Percentiles rank a stretch among this genome's conserved stretches.
Conservation (phyloP, 2,113 vertebrate genomes). For the Syngnathus typhle region DNA sequence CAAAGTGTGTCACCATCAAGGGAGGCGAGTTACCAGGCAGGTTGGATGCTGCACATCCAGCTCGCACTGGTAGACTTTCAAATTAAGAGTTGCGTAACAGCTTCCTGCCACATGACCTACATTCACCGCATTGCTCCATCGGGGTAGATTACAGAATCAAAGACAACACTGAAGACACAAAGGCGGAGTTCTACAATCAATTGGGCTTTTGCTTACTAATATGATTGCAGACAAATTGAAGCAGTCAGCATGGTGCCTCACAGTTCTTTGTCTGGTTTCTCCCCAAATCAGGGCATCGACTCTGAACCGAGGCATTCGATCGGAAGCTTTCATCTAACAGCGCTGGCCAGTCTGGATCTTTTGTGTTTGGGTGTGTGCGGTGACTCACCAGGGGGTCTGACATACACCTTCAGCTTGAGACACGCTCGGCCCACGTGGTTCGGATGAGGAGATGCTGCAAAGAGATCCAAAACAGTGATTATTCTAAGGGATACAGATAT, state of each 20-base stretch:
- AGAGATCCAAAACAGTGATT: constrained; percentile 41
- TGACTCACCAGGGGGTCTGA: constrained; percentile 80
- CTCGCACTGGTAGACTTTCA: constrained; percentile 38
- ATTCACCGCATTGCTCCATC: not conserved
- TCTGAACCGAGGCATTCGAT: constrained; percentile 42
- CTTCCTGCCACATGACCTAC: constrained; percentile 18
- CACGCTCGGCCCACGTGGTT: constrained; percentile 82
- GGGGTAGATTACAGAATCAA: constrained; percentile 8
- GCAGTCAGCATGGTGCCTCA: no score
- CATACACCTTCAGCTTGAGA: constrained; percentile 90
- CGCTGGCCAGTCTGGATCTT: constrained; percentile 61
- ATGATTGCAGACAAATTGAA: not conserved
- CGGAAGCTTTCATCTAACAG: constrained; percentile 57
- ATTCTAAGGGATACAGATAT: constrained; percentile 9
- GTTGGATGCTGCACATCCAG: constrained; percentile 35
- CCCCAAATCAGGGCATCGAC: not conserved
- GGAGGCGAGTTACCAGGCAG: constrained; percentile 26
- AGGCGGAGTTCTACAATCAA: not conserved
- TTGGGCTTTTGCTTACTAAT: constrained; percentile 23
- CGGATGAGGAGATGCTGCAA: constrained; percentile 80
- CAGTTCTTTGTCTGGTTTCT: not conserved
- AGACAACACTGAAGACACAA: not conserved
- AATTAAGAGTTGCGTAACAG: constrained; percentile 23
- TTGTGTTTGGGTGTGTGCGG: constrained; percentile 24
- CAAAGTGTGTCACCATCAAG: constrained; percentile 49